phyloP scores from a whole-genome alignment of 2,797 vertebrate genomes.

The Mastacembelus armatus region DNA sequence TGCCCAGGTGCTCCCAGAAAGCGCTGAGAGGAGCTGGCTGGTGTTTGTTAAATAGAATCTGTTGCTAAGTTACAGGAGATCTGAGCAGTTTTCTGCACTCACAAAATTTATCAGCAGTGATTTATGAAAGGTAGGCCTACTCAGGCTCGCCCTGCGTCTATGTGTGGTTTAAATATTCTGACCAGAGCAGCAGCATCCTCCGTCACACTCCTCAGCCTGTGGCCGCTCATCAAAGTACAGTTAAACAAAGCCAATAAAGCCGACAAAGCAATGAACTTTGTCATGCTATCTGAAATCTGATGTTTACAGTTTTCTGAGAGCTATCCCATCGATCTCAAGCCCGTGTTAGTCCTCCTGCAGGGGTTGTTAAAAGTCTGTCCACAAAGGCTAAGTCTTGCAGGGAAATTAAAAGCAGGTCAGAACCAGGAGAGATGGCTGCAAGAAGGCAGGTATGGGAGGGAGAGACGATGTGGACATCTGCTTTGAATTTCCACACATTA shows the following conservation, averaged over 20 bases:
- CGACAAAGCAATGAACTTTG: not conserved
- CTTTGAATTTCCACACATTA: conserved; percentile 77
- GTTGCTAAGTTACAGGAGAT: conserved; percentile 78
- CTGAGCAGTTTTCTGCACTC: conserved; percentile 61
- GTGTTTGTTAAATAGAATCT: conserved; percentile 64
- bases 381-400: conserved; percentile 21
- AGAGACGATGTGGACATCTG: conserved; percentile 70
- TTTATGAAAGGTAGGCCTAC: conserved; percentile 51
- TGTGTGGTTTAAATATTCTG: conserved; percentile 13
- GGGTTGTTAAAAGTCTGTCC: conserved; percentile 26
- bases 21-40: conserved; percentile 47
- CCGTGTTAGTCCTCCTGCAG: conserved; percentile 19
- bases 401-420: conserved; percentile 59
- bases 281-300: conserved; percentile 4
- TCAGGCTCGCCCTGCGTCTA: conserved; percentile 32
- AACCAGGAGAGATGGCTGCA: conserved; percentile 45
- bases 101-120: conserved; percentile 50
- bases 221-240: not conserved
- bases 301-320: conserved; percentile 20
- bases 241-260: not conserved
- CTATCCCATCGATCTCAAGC: not conserved
- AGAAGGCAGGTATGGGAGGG: conserved; percentile 53
- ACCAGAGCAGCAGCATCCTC: conserved; percentile 23
- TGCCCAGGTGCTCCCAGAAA: conserved; percentile 48
- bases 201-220: not conserved